phyloP scores from a whole-genome alignment of 2,113 vertebrate genomes.

The Gorsachius goisagi region DNA sequence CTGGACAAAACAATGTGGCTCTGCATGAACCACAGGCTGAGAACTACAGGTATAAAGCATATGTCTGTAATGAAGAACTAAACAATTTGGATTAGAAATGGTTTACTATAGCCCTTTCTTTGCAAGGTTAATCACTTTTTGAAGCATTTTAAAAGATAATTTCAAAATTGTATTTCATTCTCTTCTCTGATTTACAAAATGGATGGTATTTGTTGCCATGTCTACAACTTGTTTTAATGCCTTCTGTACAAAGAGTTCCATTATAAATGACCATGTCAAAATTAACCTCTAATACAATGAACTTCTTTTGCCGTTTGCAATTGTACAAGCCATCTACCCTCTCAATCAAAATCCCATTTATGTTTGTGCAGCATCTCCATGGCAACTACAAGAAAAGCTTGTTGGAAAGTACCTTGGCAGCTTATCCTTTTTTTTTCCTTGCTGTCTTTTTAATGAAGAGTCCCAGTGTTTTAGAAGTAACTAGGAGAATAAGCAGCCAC shows the following conservation, averaged over 20 bases:
- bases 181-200: not conserved
- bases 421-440: not conserved
- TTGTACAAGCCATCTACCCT: not conserved
- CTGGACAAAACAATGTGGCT: not conserved
- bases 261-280: constrained; percentile 13
- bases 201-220: not conserved
- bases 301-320: not conserved
- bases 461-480: not conserved
- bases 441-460: not conserved
- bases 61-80: not conserved
- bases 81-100: not conserved
- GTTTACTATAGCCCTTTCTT: not conserved
- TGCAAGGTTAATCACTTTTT: not conserved
- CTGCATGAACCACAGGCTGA: not conserved
- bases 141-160: not conserved
- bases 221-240: not conserved
- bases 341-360: constrained; percentile 31
- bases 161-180: not conserved
- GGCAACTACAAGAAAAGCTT: constrained; percentile 3
- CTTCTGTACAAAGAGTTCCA: not conserved
- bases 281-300: constrained; percentile 21
- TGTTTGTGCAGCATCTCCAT: not conserved
- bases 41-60: not conserved
- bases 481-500: not conserved
- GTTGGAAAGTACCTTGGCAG: not conserved